These are phyloP conservation scores for Dicentrarchus labrax DNA, from an alignment of 2,113 vertebrate species.

Conservation along the genomic window DNA sequence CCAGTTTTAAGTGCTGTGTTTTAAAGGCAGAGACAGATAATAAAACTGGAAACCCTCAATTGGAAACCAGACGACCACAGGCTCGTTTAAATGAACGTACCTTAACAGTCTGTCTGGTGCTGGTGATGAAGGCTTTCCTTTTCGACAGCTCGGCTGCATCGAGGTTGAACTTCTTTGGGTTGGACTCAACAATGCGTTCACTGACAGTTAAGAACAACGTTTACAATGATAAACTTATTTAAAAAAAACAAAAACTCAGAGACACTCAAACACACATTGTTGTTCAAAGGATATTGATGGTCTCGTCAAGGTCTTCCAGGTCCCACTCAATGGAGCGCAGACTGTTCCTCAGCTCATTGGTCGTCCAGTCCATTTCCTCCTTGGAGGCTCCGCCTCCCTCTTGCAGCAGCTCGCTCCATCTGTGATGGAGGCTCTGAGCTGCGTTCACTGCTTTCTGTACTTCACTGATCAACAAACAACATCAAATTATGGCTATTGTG, in stretches of 20 bases:
- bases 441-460: constrained; percentile 98
- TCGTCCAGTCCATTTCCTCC: constrained; percentile 98
- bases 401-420: constrained; percentile 93
- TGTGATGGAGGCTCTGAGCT: constrained; percentile 94
- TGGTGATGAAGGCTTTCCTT: constrained; percentile 95
- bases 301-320: constrained; percentile 97
- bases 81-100: constrained; percentile 73
- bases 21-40: no score
- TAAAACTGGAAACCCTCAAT: no score
- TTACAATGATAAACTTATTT: not conserved
- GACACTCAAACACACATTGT: not conserved
- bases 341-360: constrained; percentile 97
- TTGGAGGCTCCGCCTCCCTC: constrained; percentile 89
- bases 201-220: constrained; percentile 62
- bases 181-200: constrained; percentile 95
- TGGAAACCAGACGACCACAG: no score
- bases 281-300: constrained; percentile 94
- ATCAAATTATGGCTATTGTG: no score
- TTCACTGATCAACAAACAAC: constrained; percentile 84
- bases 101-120: constrained; percentile 92
- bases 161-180: constrained; percentile 98
- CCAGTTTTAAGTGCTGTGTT: not conserved
- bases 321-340: constrained; percentile 99
- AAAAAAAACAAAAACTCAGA: no score
- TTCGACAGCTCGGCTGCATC: constrained; percentile 90